A percentile compares a stretch with the other conserved stretches of the same genome.
These are phyloP conservation scores for Pygoscelis antarcticus DNA, from an alignment of 2,113 vertebrate species.

Conservation along the genomic window DNA sequence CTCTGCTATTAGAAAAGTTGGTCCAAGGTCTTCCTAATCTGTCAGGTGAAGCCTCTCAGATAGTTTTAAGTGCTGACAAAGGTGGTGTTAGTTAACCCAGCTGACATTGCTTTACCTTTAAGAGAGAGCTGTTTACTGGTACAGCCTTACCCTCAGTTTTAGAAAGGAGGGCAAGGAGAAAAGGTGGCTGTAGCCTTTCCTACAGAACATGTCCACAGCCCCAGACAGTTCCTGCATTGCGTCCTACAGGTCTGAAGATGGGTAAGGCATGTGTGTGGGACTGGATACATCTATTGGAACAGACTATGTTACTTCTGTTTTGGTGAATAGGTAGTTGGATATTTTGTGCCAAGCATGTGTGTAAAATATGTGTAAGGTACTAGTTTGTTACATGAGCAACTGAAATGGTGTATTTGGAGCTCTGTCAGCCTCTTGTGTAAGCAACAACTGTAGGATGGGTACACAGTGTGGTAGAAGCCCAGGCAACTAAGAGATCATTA, in stretches of 20 bases:
- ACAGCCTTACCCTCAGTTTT: neutral
- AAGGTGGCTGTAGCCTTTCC: rapidly evolving
- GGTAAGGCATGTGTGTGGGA: neutral
- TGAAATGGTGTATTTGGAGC: conserved; percentile 25
- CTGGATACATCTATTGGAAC: neutral
- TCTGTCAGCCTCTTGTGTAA: conserved; percentile 20
- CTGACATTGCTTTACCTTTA: neutral
- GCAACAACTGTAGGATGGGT: neutral
- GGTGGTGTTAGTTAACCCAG: neutral
- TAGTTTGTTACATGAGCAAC: neutral
- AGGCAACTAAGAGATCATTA: conserved; percentile 14
- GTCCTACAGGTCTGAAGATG: neutral
- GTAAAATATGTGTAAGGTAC: neutral
- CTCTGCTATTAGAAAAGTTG: neutral
- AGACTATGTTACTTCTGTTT: neutral
- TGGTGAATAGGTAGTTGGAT: neutral
- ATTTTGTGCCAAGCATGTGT: neutral
- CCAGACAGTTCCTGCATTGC: neutral
- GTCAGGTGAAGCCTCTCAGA: neutral
- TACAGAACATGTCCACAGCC: neutral
- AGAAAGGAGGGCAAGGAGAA: neutral
- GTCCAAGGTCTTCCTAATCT: neutral
- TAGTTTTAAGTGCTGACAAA: neutral
- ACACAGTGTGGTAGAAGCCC: neutral
- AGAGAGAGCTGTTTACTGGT: neutral